Conservation (phyloP, 92 coral and sea anemone species). For the Blastomussa wellsi region DNA sequence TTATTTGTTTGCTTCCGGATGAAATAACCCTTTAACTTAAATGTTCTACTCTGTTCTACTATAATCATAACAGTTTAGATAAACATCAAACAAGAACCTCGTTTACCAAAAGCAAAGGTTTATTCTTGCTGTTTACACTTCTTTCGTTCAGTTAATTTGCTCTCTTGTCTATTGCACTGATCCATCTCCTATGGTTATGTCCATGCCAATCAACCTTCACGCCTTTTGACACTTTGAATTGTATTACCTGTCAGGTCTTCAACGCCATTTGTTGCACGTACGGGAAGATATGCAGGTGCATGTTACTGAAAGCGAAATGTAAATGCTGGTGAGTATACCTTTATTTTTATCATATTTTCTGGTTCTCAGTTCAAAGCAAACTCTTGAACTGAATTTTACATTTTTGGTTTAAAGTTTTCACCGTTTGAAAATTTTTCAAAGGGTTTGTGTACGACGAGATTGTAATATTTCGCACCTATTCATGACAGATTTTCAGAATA, state of each 20-base stretch:
- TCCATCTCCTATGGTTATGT: background rate
- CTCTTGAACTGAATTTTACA: background rate
- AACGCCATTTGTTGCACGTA: background rate
- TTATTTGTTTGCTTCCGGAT: background rate
- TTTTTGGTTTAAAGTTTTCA: background rate
- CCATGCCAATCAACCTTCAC: background rate
- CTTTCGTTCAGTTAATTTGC: background rate
- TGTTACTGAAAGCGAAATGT: background rate
- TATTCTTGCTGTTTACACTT: background rate
- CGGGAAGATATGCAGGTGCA: slow-evolving; percentile 3
- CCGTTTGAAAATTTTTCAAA: background rate
- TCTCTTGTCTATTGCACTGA: background rate
- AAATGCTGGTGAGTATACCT: slow-evolving; percentile 10
- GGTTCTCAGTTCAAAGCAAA: background rate
- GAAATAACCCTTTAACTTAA: background rate
- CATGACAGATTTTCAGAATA: background rate
- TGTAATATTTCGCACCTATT: background rate
- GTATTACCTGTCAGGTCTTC: slow-evolving; percentile 7
- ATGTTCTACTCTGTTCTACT: background rate
- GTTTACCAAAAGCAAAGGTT: background rate
- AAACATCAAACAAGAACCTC: background rate
- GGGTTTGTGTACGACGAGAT: background rate
- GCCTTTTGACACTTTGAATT: slow-evolving; percentile 19
- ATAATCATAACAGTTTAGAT: background rate
- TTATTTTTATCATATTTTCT: background rate